Evolutionary conservation across 2,888 invertebrate species (phyloP), one percentile per base, ranked within the genome.

Genomic region (Cryptus viduatorius): DNA sequence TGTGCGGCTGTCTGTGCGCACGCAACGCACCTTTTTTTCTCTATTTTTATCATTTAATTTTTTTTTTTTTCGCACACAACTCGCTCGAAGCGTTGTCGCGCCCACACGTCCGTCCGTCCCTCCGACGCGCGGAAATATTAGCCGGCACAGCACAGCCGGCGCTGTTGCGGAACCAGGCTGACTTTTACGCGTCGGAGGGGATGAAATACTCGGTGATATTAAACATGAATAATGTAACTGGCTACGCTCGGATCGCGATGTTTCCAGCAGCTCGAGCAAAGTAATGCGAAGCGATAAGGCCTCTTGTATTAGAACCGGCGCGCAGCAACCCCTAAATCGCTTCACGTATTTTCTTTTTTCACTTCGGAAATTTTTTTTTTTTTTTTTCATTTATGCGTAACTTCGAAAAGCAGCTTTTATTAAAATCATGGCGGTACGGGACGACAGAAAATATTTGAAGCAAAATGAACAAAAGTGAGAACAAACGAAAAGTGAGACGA

Each of bases 151-250:
- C 87, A 84, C 86, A 86, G 87, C 82, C 87, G 86, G 85, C 87
- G 89, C 85, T 87, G 87, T 88, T 87, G 85, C 61, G 50, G 67
- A 79, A 72, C 87, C 79, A 73, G 82, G 85, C 86, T 85, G 75
- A 89, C 87, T 89, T 90, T 91, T 88, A 88, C 71, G 56, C 69
- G 88, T 87, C 89, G 86, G 82, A 65, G 87, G 89, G 92, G 90
- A 90, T 91, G 91, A 91, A 92, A 92, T 92, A 91, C 91, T 92
- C 90, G 90, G 91, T 91, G 91, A 92, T 93, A 93, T 93, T 93
- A 91, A 92, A 92, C 92, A 93, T 93, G 93, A 93, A 93, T 93
- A 93, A 93, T 93, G 93, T 91, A 93, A 92, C 90, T 89, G 87
- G 73, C 86, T 59, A 50, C 69, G 75, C 64, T 73, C 69, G 68